These are phyloP conservation scores for Sinella curviseta DNA, from an alignment of 1,140 invertebrate species.

Conservation along the genomic window DNA sequence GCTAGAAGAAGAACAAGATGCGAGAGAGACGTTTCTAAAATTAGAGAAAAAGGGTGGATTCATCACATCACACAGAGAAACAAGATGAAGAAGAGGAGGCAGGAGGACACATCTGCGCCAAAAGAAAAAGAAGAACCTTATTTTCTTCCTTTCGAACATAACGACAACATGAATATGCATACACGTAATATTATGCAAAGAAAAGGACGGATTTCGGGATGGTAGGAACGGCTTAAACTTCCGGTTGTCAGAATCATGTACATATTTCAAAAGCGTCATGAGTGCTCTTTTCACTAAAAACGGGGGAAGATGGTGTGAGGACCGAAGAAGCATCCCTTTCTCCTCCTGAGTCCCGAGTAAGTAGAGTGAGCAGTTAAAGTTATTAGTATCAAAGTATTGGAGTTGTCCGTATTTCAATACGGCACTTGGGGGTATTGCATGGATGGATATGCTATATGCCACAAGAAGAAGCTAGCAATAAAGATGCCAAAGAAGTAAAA, in stretches of 20 bases:
- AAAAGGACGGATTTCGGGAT: too few relatives aligned
- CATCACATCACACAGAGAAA: too few relatives aligned
- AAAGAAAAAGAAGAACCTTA: not conserved
- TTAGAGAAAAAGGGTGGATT: conserved; percentile 6
- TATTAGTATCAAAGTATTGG: too few relatives aligned
- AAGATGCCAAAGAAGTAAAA: not conserved
- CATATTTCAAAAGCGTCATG: too few relatives aligned
- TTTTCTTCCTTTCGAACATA: not conserved
- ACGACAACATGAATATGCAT: not conserved
- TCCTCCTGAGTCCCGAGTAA: too few relatives aligned
- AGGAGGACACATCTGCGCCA: not conserved
- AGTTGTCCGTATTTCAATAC: not conserved
- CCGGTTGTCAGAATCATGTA: too few relatives aligned
- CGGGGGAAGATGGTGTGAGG: too few relatives aligned
- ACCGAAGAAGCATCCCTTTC: too few relatives aligned
- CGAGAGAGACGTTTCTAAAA: not conserved
- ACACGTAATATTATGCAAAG: not conserved
- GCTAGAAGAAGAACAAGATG: not conserved
- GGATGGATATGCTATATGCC: not conserved
- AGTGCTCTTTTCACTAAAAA: too few relatives aligned
- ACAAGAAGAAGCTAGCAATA: not conserved
- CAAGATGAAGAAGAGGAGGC: not conserved
- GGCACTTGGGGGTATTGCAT: not conserved
- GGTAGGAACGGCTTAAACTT: too few relatives aligned
- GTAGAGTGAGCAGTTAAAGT: too few relatives aligned